These are phyloP conservation scores for Eupithecia insigniata DNA, from an alignment of 2,888 invertebrate genomes.

Conservation along the genomic window DNA sequence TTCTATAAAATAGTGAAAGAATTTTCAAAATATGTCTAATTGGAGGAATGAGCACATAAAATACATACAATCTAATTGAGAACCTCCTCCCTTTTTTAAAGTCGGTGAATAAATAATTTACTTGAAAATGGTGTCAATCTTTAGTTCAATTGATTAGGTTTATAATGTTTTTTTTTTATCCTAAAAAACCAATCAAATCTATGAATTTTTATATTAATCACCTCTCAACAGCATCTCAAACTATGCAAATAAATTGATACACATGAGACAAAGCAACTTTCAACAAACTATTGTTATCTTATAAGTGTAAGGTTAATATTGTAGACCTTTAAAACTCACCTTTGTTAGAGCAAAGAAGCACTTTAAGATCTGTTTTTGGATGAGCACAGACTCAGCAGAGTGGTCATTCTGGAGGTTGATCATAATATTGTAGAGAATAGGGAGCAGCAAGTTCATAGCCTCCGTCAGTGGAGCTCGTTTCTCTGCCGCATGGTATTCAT, in stretches of 20 bases:
- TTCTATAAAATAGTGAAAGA: too few species aligned
- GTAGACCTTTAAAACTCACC: slow-evolving; percentile 65
- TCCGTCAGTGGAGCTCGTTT: slow-evolving; percentile 95
- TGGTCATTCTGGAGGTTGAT: slow-evolving; percentile 91
- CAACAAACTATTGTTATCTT: neutral
- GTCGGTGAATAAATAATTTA: neutral
- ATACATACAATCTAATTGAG: too few species aligned
- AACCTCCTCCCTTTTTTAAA: too few species aligned
- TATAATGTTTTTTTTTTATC: neutral
- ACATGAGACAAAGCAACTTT: neutral
- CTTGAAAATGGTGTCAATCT: neutral
- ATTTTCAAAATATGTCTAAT: too few species aligned
- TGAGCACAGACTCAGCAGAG: slow-evolving; percentile 93
- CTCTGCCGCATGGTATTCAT: slow-evolving; percentile 94
- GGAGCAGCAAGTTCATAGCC: slow-evolving; percentile 97
- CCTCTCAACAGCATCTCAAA: neutral
- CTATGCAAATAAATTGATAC: neutral
- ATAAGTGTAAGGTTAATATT: neutral
- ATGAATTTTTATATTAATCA: neutral
- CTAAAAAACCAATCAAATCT: neutral
- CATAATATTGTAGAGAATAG: slow-evolving; percentile 94
- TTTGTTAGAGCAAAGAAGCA: slow-evolving; percentile 97
- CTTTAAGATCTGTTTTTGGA: slow-evolving; percentile 95
- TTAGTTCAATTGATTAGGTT: neutral
- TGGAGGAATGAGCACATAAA: too few species aligned